Evolutionary conservation across 2,888 invertebrate genomes (phyloP).

Genomic region (Brenthis ino): DNA sequence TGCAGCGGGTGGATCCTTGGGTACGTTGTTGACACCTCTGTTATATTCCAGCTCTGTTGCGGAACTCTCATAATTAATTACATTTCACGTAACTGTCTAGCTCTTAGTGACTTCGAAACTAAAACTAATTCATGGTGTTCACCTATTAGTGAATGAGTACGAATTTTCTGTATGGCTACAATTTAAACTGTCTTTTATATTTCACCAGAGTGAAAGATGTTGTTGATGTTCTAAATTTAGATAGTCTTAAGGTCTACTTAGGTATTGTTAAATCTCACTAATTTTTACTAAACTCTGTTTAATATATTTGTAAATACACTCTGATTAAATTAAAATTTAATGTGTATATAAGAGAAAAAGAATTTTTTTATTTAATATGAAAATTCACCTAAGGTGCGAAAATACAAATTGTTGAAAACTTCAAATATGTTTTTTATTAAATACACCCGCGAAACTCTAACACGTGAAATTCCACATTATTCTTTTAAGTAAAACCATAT

Average conservation of each 20-base stretch:
- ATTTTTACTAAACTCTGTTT: constrained; percentile 83
- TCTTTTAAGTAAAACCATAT: constrained; percentile 38
- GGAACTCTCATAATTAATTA: constrained; percentile 47
- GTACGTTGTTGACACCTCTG: constrained; percentile 54
- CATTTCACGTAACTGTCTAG: constrained; percentile 54
- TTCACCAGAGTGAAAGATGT: constrained; percentile 77
- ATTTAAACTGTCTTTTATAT: constrained; percentile 67
- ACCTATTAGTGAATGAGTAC: constrained; percentile 60
- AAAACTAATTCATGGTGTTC: constrained; percentile 59
- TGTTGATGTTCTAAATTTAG: constrained; percentile 79
- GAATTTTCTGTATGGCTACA: constrained; percentile 62
- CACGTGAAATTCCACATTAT: constrained; percentile 35
- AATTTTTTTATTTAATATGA: constrained; percentile 78
- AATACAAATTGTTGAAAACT: constrained; percentile 81
- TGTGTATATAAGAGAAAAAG: constrained; percentile 80
- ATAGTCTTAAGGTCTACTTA: constrained; percentile 66
- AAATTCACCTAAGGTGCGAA: constrained; percentile 77
- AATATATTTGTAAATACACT: constrained; percentile 84
- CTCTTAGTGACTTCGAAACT: constrained; percentile 47
- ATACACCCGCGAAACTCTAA: constrained; percentile 20
- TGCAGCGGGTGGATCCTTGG: constrained; percentile 38
- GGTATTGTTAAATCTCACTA: constrained; percentile 82
- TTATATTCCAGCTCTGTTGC: constrained; percentile 51
- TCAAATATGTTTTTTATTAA: constrained; percentile 55
- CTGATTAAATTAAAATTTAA: constrained; percentile 80